Conservation (phyloP, 2,797 vertebrate species). For the Mormyrops attenuatus region DNA sequence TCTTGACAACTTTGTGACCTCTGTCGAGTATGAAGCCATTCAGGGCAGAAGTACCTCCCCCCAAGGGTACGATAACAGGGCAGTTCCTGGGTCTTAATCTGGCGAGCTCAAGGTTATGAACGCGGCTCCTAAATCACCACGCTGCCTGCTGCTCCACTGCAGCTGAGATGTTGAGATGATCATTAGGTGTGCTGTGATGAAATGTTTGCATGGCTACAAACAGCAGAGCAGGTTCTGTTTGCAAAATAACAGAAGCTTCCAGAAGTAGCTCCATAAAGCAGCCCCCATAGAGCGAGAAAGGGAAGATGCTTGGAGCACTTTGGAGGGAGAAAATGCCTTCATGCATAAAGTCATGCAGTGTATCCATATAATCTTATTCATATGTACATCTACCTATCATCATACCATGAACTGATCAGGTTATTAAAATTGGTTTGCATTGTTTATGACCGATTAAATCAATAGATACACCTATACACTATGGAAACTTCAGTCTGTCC, state of each 20-base stretch:
- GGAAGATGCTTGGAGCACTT: not conserved
- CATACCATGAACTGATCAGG: not conserved
- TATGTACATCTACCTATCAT: slow-evolving; percentile 43
- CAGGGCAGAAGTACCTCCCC: not conserved
- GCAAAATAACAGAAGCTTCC: not conserved
- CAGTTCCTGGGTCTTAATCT: not conserved
- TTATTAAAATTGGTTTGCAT: not conserved
- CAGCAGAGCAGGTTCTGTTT: not conserved
- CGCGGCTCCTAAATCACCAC: not conserved
- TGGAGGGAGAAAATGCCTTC: not conserved
- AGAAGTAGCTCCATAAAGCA: not conserved
- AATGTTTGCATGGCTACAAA: not conserved
- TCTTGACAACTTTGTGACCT: not conserved
- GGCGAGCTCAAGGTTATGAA: not conserved
- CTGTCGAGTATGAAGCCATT: not conserved
- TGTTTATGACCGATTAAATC: not conserved
- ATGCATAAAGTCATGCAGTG: slow-evolving; percentile 34
- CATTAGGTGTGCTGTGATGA: not conserved
- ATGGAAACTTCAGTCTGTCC: not conserved
- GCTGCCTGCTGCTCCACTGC: not conserved
- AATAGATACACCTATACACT: not conserved
- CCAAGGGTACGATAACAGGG: not conserved
- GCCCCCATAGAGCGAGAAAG: too few species aligned
- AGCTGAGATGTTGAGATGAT: not conserved
- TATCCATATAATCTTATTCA: slow-evolving; percentile 24